Percentiles rank a stretch among this genome's conserved stretches.
These are phyloP conservation scores for Caradrina kadenii DNA, from an alignment of 2,888 invertebrate genomes.

Conservation along the genomic window DNA sequence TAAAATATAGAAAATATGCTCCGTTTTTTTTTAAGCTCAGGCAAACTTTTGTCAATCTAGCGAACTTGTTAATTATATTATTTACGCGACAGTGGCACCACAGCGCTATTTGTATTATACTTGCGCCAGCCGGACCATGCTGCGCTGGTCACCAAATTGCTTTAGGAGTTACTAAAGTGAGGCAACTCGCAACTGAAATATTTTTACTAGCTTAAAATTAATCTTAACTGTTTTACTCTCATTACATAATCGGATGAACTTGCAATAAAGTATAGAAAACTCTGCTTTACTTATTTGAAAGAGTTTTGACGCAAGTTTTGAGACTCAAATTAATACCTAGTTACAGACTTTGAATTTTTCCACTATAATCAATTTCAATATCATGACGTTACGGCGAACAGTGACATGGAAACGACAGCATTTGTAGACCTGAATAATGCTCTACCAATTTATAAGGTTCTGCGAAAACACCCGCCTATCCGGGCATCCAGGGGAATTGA, in stretches of 20 bases:
- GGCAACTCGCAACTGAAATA: background rate
- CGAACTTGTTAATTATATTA: slow-evolving; percentile 38
- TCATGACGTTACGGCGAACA: slow-evolving; percentile 6
- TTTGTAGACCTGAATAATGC: slow-evolving; percentile 31
- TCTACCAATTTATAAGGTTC: slow-evolving; percentile 24
- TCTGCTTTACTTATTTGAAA: background rate
- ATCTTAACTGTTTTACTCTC: background rate
- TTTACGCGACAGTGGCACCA: slow-evolving; percentile 6
- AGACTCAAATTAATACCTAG: too few species aligned
- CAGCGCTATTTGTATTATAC: slow-evolving; percentile 14
- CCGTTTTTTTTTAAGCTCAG: background rate
- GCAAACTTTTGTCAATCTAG: slow-evolving; percentile 10
- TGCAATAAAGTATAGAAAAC: background rate
- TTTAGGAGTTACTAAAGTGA: slow-evolving; percentile 4
- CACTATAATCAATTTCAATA: slow-evolving; percentile 2
- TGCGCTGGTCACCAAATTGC: slow-evolving; percentile 19
- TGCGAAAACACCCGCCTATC: slow-evolving; percentile 29
- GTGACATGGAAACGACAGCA: slow-evolving; percentile 6
- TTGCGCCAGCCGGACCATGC: slow-evolving; percentile 4
- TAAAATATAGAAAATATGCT: slow-evolving; percentile 12
- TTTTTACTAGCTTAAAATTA: background rate
- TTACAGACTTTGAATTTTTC: background rate
- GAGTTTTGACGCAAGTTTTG: background rate
- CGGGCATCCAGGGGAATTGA: slow-evolving; percentile 11
- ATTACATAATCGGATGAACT: too few species aligned